These are phyloP conservation scores for Nothoprocta pentlandii DNA, from an alignment of 2,113 vertebrate species.

Conservation along the genomic window DNA sequence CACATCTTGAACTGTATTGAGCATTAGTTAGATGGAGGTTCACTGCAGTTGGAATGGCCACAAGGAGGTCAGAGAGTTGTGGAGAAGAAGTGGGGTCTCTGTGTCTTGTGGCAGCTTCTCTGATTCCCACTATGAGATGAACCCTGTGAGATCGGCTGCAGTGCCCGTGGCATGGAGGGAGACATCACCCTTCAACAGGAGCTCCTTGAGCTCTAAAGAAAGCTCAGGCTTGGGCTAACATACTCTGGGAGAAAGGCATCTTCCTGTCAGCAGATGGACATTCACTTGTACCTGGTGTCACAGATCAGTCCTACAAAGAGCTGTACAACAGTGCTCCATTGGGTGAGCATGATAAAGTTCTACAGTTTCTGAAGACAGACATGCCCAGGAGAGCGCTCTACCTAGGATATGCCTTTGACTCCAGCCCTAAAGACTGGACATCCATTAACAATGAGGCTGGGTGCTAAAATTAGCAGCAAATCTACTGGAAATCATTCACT, in stretches of 20 bases:
- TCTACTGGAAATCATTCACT: background rate
- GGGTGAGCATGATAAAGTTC: background rate
- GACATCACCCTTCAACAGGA: background rate
- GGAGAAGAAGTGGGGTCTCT: background rate
- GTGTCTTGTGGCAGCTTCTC: background rate
- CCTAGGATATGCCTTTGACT: background rate
- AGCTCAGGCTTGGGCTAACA: background rate
- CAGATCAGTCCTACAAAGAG: background rate
- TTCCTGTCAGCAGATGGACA: background rate
- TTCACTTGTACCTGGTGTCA: background rate
- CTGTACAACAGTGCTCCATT: accelerated
- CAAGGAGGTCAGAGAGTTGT: background rate
- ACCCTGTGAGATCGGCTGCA: accelerated
- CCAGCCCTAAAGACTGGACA: background rate
- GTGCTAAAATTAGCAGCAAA: background rate
- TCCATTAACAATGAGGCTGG: background rate
- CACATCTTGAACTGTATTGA: accelerated
- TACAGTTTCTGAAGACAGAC: background rate
- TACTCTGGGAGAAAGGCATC: background rate
- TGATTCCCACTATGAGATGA: background rate
- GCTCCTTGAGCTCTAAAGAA: background rate
- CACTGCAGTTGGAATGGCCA: accelerated
- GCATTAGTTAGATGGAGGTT: background rate
- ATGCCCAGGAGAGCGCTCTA: background rate
- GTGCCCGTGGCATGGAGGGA: background rate